These are phyloP conservation scores for Halocaridina rubra DNA, from an alignment of 2,888 invertebrate species.

Conservation along the genomic window DNA sequence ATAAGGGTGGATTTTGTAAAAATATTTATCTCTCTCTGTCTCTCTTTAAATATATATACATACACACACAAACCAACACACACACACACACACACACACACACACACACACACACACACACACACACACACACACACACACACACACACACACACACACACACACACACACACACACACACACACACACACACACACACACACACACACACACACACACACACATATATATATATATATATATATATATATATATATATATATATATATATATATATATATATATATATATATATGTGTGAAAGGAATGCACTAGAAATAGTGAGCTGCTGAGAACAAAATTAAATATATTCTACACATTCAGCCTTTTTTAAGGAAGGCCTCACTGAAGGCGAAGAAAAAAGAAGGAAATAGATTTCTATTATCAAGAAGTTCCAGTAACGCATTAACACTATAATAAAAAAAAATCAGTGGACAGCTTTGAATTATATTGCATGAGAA, in stretches of 20 bases:
- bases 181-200: neutral
- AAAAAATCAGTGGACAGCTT: too few relatives aligned
- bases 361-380: too few relatives aligned
- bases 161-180: neutral
- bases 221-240: neutral
- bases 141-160: neutral
- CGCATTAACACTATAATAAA: too few relatives aligned
- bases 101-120: neutral
- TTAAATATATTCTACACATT: too few relatives aligned
- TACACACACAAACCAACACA: neutral
- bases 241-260: neutral
- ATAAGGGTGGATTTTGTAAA: too few relatives aligned
- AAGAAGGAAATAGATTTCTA: too few relatives aligned
- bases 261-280: neutral
- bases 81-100: neutral
- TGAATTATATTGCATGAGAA: too few relatives aligned
- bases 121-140: neutral
- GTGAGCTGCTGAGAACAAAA: too few relatives aligned
- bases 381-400: too few relatives aligned
- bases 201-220: neutral
- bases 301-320: too few relatives aligned
- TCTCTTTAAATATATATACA: neutral
- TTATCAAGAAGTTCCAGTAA: too few relatives aligned
- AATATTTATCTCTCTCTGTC: neutral
- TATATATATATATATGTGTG: neutral